phyloP scores from a whole-genome alignment of 1,140 invertebrate genomes.

The Micrasema longulum region DNA sequence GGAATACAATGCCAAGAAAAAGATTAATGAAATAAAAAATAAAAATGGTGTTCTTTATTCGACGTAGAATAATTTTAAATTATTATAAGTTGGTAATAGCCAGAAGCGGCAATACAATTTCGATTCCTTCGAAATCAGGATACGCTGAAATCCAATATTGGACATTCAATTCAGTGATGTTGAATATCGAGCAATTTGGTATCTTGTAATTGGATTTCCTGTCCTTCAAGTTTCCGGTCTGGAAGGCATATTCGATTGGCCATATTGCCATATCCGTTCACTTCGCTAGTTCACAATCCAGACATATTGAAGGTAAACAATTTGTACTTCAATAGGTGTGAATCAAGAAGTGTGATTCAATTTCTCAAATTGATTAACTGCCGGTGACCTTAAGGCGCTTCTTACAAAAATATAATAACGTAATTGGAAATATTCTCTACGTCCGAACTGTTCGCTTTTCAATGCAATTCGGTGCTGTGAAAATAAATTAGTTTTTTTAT shows the following conservation, averaged over 20 bases:
- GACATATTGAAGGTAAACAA: conserved; percentile 3
- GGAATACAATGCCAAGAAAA: too few species aligned
- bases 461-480: neutral
- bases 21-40: too few species aligned
- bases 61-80: too few species aligned
- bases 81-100: too few species aligned
- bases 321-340: conserved; percentile 7
- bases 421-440: too few species aligned
- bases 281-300: neutral
- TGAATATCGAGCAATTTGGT: conserved; percentile 33
- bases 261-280: conserved; percentile 28
- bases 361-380: conserved; percentile 4
- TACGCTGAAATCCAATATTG: conserved; percentile 5
- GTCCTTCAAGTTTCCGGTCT: conserved; percentile 20
- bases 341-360: conserved; percentile 16
- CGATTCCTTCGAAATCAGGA: neutral
- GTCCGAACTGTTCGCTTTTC: too few species aligned
- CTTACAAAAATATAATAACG: too few species aligned
- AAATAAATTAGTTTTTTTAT: neutral
- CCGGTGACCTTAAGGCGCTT: too few species aligned
- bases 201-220: conserved; percentile 34
- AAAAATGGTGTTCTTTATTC: too few species aligned
- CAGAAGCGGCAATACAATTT: too few species aligned
- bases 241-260: conserved; percentile 10
- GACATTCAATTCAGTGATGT: conserved; percentile 5